phyloP scores from a whole-genome alignment of 2,113 vertebrate genomes.

The Suncus etruscus region DNA sequence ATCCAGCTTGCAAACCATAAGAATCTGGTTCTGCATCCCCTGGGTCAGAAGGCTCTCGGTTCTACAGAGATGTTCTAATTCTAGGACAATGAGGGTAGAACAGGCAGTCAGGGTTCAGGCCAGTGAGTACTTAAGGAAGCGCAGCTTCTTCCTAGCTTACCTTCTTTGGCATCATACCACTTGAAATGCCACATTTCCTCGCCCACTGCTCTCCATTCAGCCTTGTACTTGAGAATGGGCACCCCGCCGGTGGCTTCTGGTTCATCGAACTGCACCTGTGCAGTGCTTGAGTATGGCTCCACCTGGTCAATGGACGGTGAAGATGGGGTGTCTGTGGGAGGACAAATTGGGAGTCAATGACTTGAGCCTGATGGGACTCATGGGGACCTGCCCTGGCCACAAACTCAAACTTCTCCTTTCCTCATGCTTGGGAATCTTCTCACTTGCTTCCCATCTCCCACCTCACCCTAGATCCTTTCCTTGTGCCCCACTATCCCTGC shows the following conservation, averaged over 20 bases:
- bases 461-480: too few relatives aligned
- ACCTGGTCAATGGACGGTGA: constrained; percentile 92
- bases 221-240: constrained; percentile 94
- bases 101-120: not conserved
- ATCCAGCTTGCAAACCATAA: accelerated
- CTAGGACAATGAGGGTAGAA: not conserved
- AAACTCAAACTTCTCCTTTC: not conserved
- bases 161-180: constrained; percentile 91
- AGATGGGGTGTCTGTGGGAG: constrained; percentile 94
- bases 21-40: not conserved
- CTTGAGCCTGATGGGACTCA: not conserved
- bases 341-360: not conserved
- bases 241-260: constrained; percentile 96
- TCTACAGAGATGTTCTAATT: not conserved
- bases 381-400: not conserved
- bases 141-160: constrained; percentile 79
- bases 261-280: constrained; percentile 93
- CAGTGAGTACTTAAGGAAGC: not conserved
- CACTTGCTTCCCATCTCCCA: too few relatives aligned
- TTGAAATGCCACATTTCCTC: constrained; percentile 89
- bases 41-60: not conserved
- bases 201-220: constrained; percentile 90
- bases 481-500: accelerated
- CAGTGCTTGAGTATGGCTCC: constrained; percentile 96
- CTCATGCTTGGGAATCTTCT: not conserved